phyloP scores from a whole-genome alignment of 2,888 invertebrate genomes.

The Nomada flava region DNA sequence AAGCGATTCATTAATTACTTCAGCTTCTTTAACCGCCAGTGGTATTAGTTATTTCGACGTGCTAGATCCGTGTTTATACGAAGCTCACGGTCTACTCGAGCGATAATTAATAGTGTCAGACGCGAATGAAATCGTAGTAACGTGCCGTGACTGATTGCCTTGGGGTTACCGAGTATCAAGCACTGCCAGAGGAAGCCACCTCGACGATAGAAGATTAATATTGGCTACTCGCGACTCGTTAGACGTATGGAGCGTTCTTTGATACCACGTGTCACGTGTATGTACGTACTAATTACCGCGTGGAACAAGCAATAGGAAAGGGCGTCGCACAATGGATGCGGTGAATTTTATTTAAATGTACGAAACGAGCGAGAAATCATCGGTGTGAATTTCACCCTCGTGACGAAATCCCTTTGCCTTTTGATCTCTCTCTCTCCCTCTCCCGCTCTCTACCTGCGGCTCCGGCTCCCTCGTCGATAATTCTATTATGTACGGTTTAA shows the following conservation, averaged over 20 bases:
- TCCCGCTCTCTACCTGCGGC: slow-evolving; percentile 15
- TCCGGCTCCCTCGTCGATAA: slow-evolving; percentile 72
- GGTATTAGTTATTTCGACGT: slow-evolving; percentile 70
- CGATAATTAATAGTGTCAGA: slow-evolving; percentile 69
- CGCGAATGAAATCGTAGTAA: slow-evolving; percentile 72
- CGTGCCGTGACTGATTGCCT: slow-evolving; percentile 70
- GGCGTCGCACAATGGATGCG: slow-evolving; percentile 16
- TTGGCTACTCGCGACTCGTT: slow-evolving; percentile 53
- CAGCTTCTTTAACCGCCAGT: slow-evolving; percentile 54
- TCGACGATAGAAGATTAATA: slow-evolving; percentile 62
- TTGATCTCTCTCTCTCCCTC: slow-evolving; percentile 1
- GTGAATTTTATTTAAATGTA: slow-evolving; percentile 13
- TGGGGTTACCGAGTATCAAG: slow-evolving; percentile 65
- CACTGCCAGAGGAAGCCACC: slow-evolving; percentile 46
- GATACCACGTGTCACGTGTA: background rate
- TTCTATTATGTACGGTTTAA: slow-evolving; percentile 84
- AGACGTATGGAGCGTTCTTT: slow-evolving; percentile 24
- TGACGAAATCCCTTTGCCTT: slow-evolving; percentile 7
- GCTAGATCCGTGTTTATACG: slow-evolving; percentile 61
- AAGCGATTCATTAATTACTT: slow-evolving; percentile 59
- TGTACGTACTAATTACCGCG: slow-evolving; percentile 47
- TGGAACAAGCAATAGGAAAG: slow-evolving; percentile 18
- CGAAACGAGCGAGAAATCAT: slow-evolving; percentile 7
- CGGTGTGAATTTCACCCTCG: slow-evolving; percentile 18
- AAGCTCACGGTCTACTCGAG: slow-evolving; percentile 46